phyloP scores from a whole-genome alignment of 1,140 invertebrate genomes.

The Macrotrachela quadricornifera region DNA sequence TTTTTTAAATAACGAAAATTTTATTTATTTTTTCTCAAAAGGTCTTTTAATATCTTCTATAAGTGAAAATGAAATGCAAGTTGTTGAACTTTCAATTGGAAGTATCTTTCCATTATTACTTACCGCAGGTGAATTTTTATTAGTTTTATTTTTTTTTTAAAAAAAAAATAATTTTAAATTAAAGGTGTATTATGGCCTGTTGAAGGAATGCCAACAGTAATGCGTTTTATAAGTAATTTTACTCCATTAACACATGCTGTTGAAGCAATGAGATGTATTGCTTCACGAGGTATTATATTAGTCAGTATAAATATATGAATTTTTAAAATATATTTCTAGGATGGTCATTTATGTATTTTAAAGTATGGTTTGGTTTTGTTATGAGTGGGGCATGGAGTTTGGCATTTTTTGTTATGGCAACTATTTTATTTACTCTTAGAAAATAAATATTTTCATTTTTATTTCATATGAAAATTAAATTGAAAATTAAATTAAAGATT shows the following conservation, averaged over 20 bases:
- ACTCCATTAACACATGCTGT: conserved; percentile 73
- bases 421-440: no score
- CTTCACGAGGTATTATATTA: conserved; percentile 49
- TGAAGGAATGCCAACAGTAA: conserved; percentile 63
- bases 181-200: conserved; percentile 68
- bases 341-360: background rate
- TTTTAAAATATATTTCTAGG: background rate
- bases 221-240: conserved; percentile 56
- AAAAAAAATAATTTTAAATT: conserved; percentile 1
- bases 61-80: conserved; percentile 50
- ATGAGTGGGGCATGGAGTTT: background rate
- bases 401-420: no score
- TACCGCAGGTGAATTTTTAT: conserved; percentile 17
- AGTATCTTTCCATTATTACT: conserved; percentile 70
- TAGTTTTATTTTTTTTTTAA: background rate
- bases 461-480: no score
- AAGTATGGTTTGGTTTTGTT: conserved; percentile 6
- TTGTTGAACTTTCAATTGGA: conserved; percentile 71
- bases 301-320: no score
- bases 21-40: no score
- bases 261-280: conserved; percentile 60
- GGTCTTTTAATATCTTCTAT: background rate
- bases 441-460: no score
- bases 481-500: no score
- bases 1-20: background rate